Evolutionary conservation across 2,888 invertebrate genomes (phyloP).

Genomic region (Priocnemis perturbator): DNA sequence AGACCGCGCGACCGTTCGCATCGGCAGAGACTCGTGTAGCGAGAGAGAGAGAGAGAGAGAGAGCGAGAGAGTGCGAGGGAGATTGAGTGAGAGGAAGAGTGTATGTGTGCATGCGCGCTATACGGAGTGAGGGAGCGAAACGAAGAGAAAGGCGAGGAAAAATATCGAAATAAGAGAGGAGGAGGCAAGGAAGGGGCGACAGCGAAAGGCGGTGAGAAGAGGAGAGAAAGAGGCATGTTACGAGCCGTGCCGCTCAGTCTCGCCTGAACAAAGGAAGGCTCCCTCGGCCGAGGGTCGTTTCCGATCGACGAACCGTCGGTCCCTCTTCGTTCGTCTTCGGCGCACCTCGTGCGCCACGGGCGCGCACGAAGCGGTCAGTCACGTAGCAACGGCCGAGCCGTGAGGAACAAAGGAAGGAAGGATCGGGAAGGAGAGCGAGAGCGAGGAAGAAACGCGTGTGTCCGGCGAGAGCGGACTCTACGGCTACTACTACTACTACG

Average conservation of each 20-base stretch:
- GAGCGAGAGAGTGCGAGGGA: conserved; percentile 11
- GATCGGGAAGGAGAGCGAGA: conserved; percentile 16
- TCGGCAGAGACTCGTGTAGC: conserved; percentile 40
- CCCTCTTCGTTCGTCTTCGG: conserved; percentile 59
- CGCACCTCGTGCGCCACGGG: conserved; percentile 47
- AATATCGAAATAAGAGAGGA: conserved; percentile 40
- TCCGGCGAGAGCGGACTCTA: conserved; percentile 9
- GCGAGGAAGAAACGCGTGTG: conserved; percentile 31
- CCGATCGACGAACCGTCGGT: conserved; percentile 65
- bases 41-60: conserved; percentile 23
- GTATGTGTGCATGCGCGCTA: conserved; percentile 11
- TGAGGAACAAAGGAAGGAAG: conserved; percentile 58
- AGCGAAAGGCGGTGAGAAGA: conserved; percentile 12
- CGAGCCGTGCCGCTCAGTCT: conserved; percentile 53
- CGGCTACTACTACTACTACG: no score
- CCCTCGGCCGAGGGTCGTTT: conserved; percentile 62
- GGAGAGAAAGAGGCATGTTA: conserved; percentile 27
- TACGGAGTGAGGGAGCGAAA: conserved; percentile 17
- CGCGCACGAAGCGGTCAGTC: conserved; percentile 63
- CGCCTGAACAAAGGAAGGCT: conserved; percentile 60
- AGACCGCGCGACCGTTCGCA: conserved; percentile 67
- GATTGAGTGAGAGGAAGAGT: conserved; percentile 20
- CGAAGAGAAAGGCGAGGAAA: conserved; percentile 7
- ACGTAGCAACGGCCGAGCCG: conserved; percentile 64
- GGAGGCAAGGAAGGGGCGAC: conserved; percentile 21